These are phyloP conservation scores for Heliconius hermathena DNA, from an alignment of 1,140 invertebrate genomes.

Conservation along the genomic window DNA sequence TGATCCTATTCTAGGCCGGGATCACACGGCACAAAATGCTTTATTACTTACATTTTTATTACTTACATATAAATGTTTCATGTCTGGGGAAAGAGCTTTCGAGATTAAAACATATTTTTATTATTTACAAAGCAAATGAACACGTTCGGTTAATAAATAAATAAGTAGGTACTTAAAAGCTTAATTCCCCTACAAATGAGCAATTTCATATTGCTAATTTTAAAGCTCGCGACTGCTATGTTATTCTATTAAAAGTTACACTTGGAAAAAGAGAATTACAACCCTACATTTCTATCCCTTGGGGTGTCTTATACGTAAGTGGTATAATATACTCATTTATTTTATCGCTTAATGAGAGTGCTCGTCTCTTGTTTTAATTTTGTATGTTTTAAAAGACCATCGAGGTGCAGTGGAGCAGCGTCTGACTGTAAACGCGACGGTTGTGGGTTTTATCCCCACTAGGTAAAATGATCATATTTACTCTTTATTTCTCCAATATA, in stretches of 20 bases:
- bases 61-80: too few relatives aligned
- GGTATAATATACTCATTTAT: background rate
- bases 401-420: background rate
- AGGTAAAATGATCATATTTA: too few relatives aligned
- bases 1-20: too few relatives aligned
- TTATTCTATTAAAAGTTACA: slow-evolving; percentile 20
- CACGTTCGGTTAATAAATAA: background rate
- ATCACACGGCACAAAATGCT: too few relatives aligned
- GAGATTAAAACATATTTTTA: background rate
- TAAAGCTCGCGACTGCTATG: slow-evolving; percentile 13
- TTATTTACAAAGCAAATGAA: background rate
- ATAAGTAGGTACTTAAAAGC: background rate
- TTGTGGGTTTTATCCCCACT: background rate
- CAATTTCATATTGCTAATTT: slow-evolving; percentile 12
- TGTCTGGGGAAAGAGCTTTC: too few relatives aligned
- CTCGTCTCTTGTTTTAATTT: too few relatives aligned
- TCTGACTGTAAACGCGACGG: background rate
- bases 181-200: slow-evolving; percentile 1
- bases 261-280: slow-evolving; percentile 14
- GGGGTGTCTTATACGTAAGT: background rate
- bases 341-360: background rate
- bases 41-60: too few relatives aligned
- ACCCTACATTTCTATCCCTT: slow-evolving; percentile 4
- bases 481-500: too few relatives aligned
- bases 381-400: too few relatives aligned